Base-by-base conservation (phyloP, 2,888 invertebrate genomes). In the Agonum fuliginosum region DNA sequence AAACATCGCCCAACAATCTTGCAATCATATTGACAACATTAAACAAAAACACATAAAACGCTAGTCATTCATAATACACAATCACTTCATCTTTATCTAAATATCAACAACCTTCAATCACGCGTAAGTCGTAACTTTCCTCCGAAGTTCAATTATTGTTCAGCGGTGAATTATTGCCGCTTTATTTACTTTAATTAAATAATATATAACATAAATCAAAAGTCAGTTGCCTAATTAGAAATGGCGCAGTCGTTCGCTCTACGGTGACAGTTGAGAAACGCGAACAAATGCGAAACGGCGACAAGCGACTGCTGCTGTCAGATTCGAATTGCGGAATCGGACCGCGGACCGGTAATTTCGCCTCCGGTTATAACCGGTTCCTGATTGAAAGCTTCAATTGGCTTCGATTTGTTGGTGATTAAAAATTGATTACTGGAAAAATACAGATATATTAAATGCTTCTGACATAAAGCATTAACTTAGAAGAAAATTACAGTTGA, bases 1-100 rank as follows among this genome's bases (percentile, higher is more conserved):
- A 41, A 67, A 67, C 34, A 67, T 10, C 22, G 34, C 17, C 12
- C 71, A 51, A 72, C 71, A 72, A 51, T 72, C 71, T 72, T 72
- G 51, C 34, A 51, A 48, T 72, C 71, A 72, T 72, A 72, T 51
- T 72, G 51, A 72, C 71, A 51, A 51, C 34, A 72, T 72, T 72
- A 72, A 72, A 72, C 48, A 69, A 54, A 22, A 54, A n/a, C 24
- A 4, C 54, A 54, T 54, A 54, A 54, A 37, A 54, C 22, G 24
- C 3, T 20, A 12, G n/a, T 24, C 22, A 54, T 54, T 54, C 54
- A 54, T 54, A 54, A 54, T n/a, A 20, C n/a, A 54, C n/a, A 54
- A 37, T 24, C 54, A 24, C 10, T 54, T 10, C 22, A 24, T 54
- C 54, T 22, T 12, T 8, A 8, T 54, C 54, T 24, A 20, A n/a